These are phyloP conservation scores for Florisuga fusca DNA, from an alignment of 2,797 vertebrate genomes.

Conservation along the genomic window DNA sequence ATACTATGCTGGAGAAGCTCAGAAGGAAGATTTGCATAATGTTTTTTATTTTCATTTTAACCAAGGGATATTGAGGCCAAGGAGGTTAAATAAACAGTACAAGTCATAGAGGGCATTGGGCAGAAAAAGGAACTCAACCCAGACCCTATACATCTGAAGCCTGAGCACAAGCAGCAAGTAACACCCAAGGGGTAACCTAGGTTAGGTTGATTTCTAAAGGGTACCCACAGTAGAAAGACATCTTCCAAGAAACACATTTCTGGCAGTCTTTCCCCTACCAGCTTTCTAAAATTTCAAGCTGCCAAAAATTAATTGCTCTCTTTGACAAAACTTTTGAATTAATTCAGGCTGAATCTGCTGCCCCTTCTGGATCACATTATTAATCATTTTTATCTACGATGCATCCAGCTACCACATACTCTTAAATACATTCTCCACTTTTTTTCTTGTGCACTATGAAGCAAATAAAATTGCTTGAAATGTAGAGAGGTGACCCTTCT, in stretches of 20 bases:
- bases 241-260: neutral
- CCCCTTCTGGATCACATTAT: constrained; percentile 9
- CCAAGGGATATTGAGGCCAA: neutral
- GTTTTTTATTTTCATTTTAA: neutral
- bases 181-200: neutral
- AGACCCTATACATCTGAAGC: neutral
- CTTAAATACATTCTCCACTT: neutral
- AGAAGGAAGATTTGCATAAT: neutral
- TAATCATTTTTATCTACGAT: neutral
- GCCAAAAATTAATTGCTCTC: constrained; percentile 31
- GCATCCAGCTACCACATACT: neutral
- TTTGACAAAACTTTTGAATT: constrained; percentile 45
- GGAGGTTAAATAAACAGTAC: neutral
- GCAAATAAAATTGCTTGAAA: neutral
- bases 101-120: neutral
- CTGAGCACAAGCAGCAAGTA: neutral
- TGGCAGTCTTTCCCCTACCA: neutral
- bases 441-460: neutral
- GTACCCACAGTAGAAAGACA: neutral
- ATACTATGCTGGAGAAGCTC: neutral
- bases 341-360: constrained; percentile 14
- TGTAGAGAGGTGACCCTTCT: neutral
- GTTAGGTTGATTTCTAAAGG: neutral
- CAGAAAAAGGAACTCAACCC: neutral
- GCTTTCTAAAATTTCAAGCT: constrained; percentile 18